Evolutionary conservation across 2,797 vertebrate species (phyloP).

Genomic region (Sphenopsis melanotis): DNA sequence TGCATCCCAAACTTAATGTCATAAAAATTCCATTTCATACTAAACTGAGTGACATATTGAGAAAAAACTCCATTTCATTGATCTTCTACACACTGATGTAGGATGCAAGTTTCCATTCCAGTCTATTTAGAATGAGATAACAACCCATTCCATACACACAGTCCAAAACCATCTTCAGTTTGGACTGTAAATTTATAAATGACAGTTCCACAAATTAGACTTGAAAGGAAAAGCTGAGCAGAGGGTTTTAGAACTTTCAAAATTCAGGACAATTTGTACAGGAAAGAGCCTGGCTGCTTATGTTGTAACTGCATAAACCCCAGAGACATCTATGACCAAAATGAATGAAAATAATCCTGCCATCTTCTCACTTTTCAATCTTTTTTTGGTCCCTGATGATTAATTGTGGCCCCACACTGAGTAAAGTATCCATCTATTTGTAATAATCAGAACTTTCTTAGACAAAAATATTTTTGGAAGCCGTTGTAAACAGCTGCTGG

Average conservation of each 20-base stretch:
- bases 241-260: constrained; percentile 29
- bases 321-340: neutral
- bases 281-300: neutral
- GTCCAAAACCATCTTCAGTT: constrained; percentile 45
- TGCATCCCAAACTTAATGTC: neutral
- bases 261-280: constrained; percentile 50
- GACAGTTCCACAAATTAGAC: constrained; percentile 33
- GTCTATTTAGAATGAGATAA: constrained; percentile 8
- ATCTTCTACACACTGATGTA: neutral
- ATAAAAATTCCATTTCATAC: constrained; percentile 29
- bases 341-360: neutral
- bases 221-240: constrained; percentile 57
- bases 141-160: neutral
- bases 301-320: neutral
- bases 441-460: neutral
- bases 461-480: neutral
- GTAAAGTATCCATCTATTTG: neutral
- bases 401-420: neutral
- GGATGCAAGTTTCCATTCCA: neutral
- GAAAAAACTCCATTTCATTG: neutral
- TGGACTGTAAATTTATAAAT: constrained; percentile 57
- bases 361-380: neutral
- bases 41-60: neutral
- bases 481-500: neutral
- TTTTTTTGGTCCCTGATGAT: neutral